Percentiles rank a stretch among this genome's conserved stretches.
These are phyloP conservation scores for Bungarus multicinctus DNA, from an alignment of 2,113 vertebrate genomes.

Conservation along the genomic window DNA sequence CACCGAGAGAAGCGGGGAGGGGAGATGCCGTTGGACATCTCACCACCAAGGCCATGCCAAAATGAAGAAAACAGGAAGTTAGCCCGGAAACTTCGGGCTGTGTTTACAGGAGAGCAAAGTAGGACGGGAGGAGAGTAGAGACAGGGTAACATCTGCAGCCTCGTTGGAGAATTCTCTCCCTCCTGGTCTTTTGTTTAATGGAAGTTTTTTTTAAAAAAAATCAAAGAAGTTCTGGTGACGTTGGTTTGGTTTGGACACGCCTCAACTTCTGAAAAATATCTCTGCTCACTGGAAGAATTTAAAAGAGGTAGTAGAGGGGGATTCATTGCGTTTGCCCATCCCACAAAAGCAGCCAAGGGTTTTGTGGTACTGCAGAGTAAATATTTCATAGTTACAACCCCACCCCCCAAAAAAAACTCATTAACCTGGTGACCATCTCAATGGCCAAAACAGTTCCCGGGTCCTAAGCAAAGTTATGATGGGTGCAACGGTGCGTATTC, in stretches of 20 bases:
- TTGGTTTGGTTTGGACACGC: constrained; percentile 6
- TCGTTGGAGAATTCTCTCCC: constrained; percentile 23
- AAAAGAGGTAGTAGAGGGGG: not conserved
- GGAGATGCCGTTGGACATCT: constrained; percentile 67
- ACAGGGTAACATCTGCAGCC: constrained; percentile 9
- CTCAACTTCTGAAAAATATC: constrained; percentile 53
- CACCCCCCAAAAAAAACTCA: no score
- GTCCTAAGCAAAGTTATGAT: not conserved
- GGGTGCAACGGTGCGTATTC: not conserved
- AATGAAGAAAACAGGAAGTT: constrained; percentile 72
- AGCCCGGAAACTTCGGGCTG: constrained; percentile 61
- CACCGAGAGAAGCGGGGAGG: constrained; percentile 62
- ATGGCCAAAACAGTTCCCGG: not conserved
- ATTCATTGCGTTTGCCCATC: not conserved
- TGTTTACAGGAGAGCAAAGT: constrained; percentile 53
- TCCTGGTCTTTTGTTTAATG: not conserved
- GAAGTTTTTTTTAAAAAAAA: constrained; percentile 25
- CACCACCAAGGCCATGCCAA: constrained; percentile 65
- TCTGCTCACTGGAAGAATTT: constrained; percentile 43
- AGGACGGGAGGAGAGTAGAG: not conserved
- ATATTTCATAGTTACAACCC: not conserved
- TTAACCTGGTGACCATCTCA: not conserved
- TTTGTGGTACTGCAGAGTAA: not conserved
- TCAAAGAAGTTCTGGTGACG: constrained; percentile 40
- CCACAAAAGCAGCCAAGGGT: not conserved